A percentile compares a stretch with the other conserved stretches of the same genome.
phyloP scores from a whole-genome alignment of 2,888 invertebrate species.

The Azorinus chamasolen region DNA sequence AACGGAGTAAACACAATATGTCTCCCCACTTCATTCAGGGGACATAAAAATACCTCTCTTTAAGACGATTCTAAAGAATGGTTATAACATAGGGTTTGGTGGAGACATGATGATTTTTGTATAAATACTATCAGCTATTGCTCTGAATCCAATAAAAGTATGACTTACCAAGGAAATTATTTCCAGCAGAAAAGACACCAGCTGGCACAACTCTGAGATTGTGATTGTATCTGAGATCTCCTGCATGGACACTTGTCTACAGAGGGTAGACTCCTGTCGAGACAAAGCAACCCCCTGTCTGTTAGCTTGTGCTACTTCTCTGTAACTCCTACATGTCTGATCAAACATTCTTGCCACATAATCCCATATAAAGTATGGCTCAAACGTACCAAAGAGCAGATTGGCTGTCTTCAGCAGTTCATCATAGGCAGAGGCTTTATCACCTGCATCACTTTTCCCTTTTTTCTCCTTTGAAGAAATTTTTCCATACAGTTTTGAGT shows the following conservation, averaged over 20 bases:
- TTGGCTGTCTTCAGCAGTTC: constrained; percentile 95
- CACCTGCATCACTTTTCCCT: constrained; percentile 25
- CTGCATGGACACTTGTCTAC: constrained; percentile 86
- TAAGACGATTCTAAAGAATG: too few relatives aligned
- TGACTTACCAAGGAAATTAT: constrained; percentile 88
- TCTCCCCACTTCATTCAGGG: too few relatives aligned
- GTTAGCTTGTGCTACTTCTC: constrained; percentile 7
- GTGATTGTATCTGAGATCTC: constrained; percentile 66
- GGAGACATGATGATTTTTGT: constrained; percentile 2
- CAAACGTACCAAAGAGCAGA: constrained; percentile 93
- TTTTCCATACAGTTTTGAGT: constrained; percentile 33
- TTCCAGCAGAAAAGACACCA: constrained; percentile 92
- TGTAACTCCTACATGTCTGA: constrained; percentile 72
- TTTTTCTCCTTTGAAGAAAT: constrained; percentile 2
- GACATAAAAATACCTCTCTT: too few relatives aligned
- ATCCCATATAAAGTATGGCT: constrained; percentile 95
- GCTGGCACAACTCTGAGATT: constrained; percentile 90
- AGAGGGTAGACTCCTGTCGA: constrained; percentile 29
- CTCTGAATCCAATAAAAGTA: too few relatives aligned
- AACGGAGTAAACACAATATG: too few relatives aligned
- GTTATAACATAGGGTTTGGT: too few relatives aligned
- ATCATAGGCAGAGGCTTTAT: constrained; percentile 64
- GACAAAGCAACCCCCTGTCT: not conserved
- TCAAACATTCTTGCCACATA: constrained; percentile 88
- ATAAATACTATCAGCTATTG: not conserved